Evolutionary conservation across 2,113 vertebrate species (phyloP).

Genomic region (Tragelaphus strepsiceros): DNA sequence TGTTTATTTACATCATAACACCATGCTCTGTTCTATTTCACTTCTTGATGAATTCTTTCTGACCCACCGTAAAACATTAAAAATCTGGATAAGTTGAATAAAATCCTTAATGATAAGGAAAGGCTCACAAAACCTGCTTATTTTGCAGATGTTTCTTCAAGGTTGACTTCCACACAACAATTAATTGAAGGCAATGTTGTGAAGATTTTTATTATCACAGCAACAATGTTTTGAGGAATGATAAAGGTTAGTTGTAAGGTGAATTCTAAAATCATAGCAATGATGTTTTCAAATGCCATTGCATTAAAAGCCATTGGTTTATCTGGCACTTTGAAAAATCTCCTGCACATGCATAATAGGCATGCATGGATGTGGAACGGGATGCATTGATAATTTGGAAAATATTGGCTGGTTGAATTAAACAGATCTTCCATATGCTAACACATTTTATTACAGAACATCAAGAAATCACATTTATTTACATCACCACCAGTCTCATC

Average conservation of each 20-base stretch:
- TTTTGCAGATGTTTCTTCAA: slow-evolving; percentile 10
- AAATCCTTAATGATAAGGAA: neutral
- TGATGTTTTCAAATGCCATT: neutral
- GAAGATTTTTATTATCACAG: neutral
- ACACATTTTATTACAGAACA: neutral
- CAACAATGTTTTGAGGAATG: neutral
- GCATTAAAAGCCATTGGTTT: neutral
- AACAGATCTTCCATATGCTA: neutral
- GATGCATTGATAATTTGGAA: neutral
- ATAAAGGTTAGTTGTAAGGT: neutral
- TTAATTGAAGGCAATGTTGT: neutral
- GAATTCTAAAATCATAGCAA: neutral
- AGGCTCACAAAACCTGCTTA: neutral
- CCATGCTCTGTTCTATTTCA: neutral
- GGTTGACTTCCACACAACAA: neutral
- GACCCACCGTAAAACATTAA: neutral
- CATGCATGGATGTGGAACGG: neutral
- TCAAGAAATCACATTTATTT: neutral
- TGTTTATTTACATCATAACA: neutral
- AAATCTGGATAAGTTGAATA: neutral
- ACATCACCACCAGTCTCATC: neutral
- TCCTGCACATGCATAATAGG: neutral
- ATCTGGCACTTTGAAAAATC: neutral
- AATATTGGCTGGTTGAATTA: neutral
- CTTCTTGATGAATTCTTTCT: neutral